These are phyloP conservation scores for Acridotheres tristis DNA, from an alignment of 2,797 vertebrate genomes.

Conservation along the genomic window DNA sequence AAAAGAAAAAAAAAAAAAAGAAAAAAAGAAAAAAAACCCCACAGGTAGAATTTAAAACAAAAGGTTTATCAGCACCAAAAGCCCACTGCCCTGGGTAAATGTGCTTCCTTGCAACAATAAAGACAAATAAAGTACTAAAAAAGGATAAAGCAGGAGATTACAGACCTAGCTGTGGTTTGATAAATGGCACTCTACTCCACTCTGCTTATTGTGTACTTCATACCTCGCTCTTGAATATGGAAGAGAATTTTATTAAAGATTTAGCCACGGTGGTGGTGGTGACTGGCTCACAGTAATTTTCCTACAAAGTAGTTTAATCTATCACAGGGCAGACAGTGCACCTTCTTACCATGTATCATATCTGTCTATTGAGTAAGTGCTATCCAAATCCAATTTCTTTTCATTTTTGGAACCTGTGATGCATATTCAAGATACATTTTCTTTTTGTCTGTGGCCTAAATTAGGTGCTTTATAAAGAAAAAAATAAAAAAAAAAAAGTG, in stretches of 20 bases:
- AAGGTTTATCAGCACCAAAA: constrained; percentile 66
- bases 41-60: constrained; percentile 59
- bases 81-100: constrained; percentile 75
- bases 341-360: constrained; percentile 98
- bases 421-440: constrained; percentile 85
- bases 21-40: accelerated
- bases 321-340: constrained; percentile 98
- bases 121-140: constrained; percentile 79
- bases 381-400: constrained; percentile 88
- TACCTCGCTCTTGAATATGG: constrained; percentile 92
- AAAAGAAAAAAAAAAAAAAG: accelerated
- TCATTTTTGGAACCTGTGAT: constrained; percentile 86
- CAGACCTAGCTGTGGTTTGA: constrained; percentile 83
- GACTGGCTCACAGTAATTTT: constrained; percentile 99
- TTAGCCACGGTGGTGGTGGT: constrained; percentile 91
- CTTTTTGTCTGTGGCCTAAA: constrained; percentile 79
- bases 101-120: constrained; percentile 77
- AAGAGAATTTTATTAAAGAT: constrained; percentile 99
- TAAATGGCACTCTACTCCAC: constrained; percentile 84
- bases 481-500: constrained; percentile 58
- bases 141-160: constrained; percentile 80
- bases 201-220: constrained; percentile 84
- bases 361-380: constrained; percentile 89
- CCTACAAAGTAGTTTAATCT: constrained; percentile 99
- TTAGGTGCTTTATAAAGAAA: constrained; percentile 71